phyloP scores from a whole-genome alignment of 2,113 vertebrate species.

The Pipa parva region DNA sequence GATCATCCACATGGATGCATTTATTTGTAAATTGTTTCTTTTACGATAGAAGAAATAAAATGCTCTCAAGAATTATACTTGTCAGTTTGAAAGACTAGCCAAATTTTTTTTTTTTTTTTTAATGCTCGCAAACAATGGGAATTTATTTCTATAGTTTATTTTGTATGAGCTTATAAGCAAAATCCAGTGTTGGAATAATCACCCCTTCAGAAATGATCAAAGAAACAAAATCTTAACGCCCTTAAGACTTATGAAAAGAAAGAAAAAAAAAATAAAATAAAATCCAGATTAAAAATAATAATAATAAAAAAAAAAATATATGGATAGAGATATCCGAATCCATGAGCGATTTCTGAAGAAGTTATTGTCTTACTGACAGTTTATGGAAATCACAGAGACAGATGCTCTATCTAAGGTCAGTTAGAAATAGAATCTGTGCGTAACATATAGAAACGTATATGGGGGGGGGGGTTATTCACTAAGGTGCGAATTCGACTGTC shows the following conservation, averaged over 20 bases:
- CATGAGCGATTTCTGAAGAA: slow-evolving; percentile 56
- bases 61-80: slow-evolving; percentile 42
- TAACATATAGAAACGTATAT: slow-evolving; percentile 62
- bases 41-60: slow-evolving; percentile 42
- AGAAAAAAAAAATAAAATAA: slow-evolving; percentile 57
- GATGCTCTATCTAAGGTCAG: slow-evolving; percentile 57
- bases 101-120: neutral
- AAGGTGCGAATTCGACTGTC: too few species aligned
- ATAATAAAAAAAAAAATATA: too few species aligned
- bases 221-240: slow-evolving; percentile 71
- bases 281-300: too few species aligned
- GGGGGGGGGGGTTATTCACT: too few species aligned
- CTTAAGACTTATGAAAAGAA: slow-evolving; percentile 58
- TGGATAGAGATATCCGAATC: too few species aligned
- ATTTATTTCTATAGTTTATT: slow-evolving; percentile 52
- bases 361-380: slow-evolving; percentile 51
- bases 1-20: slow-evolving; percentile 36
- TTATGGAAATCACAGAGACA: slow-evolving; percentile 47
- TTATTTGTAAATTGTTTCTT: slow-evolving; percentile 55
- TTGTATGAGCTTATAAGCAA: slow-evolving; percentile 60
- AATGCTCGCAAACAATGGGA: slow-evolving; percentile 47
- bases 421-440: slow-evolving; percentile 63
- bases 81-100: slow-evolving; percentile 53
- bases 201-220: slow-evolving; percentile 70
- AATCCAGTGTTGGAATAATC: slow-evolving; percentile 63